Base-by-base conservation (phyloP, 2,113 vertebrate species). In the Ceratotherium simum region DNA sequence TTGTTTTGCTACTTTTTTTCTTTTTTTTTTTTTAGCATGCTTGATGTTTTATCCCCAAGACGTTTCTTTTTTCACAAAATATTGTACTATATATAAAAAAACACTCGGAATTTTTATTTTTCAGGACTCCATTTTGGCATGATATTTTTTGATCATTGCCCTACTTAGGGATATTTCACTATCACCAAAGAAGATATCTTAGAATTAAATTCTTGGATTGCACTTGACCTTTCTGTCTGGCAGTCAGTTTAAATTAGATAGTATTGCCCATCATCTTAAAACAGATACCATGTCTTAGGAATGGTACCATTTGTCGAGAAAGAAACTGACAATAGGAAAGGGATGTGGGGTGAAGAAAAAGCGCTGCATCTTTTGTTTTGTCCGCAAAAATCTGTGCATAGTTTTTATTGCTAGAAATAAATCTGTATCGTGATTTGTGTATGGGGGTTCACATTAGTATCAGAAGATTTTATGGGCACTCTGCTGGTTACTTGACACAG, bases 41-140 rank as follows among this genome's bases (percentile, higher is more conserved):
- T 97, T 93, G 64, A 33, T 75, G 87, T 95, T 96, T 81, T 95
- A 72, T 98, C 42, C 64, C 70, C 94, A 98, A 96, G 16, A 83
- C 29, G 58, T 84, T 97, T 76, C 17, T 76, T 90, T 94, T 70
- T 46, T 54, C 51, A 80, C 82, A 76, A 91, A 95, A 79, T 70
- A 92, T 29, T 93, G 20, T 93, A 79, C 16, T 75, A 1, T 91
- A 69, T 86, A 54, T 90, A 90, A 86, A 67, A 83, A 83, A 86
- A 93, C 33, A 67, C 2, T 56, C 54, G 46, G 60, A 87, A 91
- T 92, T 95, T 94, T 87, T 92, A 83, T 86, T 88, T 98, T 97
- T 79, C 93, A 54, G 76, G 96, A 98, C 96, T 97, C 84, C 8
- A 0, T 97, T 98, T 97, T 98, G 95, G 17, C 93, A 96, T 98